Conservation (phyloP, 2,113 vertebrate genomes). For the Tachysurus fulvidraco region DNA sequence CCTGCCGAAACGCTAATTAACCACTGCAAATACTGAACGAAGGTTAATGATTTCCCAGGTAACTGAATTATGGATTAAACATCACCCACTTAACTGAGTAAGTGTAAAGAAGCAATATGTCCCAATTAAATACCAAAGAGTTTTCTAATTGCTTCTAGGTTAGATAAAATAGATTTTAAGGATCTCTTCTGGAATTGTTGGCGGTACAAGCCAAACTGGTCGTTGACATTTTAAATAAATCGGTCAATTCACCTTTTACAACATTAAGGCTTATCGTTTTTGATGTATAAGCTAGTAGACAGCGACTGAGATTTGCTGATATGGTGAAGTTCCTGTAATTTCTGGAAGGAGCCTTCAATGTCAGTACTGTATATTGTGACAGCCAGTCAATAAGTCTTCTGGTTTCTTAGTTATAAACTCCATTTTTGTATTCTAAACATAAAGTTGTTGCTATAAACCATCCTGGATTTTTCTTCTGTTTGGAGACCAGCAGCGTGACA, state of each 20-base stretch:
- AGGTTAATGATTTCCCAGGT: slow-evolving; percentile 23
- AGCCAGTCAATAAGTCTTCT: no score
- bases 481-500: background rate
- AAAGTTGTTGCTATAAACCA: background rate
- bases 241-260: background rate
- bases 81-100: background rate
- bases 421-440: no score
- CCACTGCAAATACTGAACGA: slow-evolving; percentile 2
- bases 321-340: background rate
- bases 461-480: background rate
- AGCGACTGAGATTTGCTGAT: background rate
- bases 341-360: background rate
- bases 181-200: background rate
- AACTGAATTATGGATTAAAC: slow-evolving; percentile 20
- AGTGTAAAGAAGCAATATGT: background rate
- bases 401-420: no score
- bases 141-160: background rate
- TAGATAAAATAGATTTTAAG: background rate
- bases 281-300: background rate
- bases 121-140: background rate
- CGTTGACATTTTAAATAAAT: background rate
- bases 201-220: background rate
- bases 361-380: background rate
- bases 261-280: background rate
- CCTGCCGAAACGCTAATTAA: slow-evolving; percentile 20